Base-by-base conservation (phyloP, 2,888 invertebrate species). In the Heliconius ismenius region DNA sequence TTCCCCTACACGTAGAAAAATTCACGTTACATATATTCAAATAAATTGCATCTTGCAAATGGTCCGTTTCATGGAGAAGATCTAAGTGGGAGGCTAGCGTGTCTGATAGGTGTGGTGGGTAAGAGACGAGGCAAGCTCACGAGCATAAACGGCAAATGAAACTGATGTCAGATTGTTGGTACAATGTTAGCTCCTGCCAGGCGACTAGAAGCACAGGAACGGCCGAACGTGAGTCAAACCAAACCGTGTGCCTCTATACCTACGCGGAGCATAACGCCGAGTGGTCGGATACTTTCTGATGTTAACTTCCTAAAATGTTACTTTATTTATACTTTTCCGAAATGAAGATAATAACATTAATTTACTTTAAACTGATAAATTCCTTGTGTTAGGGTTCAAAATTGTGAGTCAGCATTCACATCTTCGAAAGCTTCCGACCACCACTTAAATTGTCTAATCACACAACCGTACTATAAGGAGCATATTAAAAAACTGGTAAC, bases 1-100 rank as follows among this genome's bases (percentile, higher is more conserved):
- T 96, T 97, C 97, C 95, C 96, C 96, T 94, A 94, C 91, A 94
- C 93, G 93, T 94, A 94, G 91, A 94, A 94, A 94, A 93, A 94
- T 94, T 92, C 91, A 91, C 91, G 94, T 94, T 94, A 94, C 89
- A 92, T 89, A 92, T 86, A 90, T 91, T 90, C 89, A 87, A 85
- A 86, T 75, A 79, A 75, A 82, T 76, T 83, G 81, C 81, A 81
- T 81, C 81, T 80, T 77, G 80, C 78, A 86, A 83, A 87, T 85
- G 85, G 80, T 84, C 84, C 87, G 84, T 83, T 82, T 79, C 81
- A 83, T 82, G 84, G 83, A 83, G 79, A 81, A 81, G 75, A 83
- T 81, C 83, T 81, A 76, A 58, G 76, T 76, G 79, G 81, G 83
- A 81, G 73, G 68, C 69, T 75, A 77, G 54, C 62, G 73, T 62